phyloP scores from a whole-genome alignment of 2,113 vertebrate genomes.

The Brachypodius melanocephalos region DNA sequence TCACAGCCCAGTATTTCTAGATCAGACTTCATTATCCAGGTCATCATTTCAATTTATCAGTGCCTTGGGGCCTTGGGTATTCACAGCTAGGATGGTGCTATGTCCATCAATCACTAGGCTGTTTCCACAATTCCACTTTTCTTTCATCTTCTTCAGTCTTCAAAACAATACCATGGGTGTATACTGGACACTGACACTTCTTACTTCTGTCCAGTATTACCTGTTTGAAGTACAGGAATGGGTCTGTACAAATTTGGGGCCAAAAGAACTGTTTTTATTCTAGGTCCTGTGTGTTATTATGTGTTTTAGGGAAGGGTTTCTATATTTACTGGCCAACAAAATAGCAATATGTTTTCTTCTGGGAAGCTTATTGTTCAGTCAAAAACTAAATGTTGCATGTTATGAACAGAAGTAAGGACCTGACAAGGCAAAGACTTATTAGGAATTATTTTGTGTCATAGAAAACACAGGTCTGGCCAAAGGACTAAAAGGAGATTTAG shows the following conservation, averaged over 20 bases:
- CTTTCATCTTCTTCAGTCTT: constrained; percentile 37
- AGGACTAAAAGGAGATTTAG: not conserved
- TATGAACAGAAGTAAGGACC: not conserved
- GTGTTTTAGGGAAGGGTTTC: not conserved
- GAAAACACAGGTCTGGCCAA: not conserved
- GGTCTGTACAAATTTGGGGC: not conserved
- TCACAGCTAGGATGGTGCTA: constrained; percentile 28
- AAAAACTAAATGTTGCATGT: not conserved
- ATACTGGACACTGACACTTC: not conserved
- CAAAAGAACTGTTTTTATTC: not conserved
- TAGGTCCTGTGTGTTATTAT: not conserved
- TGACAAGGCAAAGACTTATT: not conserved
- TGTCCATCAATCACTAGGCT: constrained; percentile 54
- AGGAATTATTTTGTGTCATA: not conserved
- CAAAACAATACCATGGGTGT: not conserved
- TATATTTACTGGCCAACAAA: not conserved
- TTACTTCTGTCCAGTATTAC: not conserved
- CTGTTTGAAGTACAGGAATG: not conserved
- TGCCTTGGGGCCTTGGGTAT: constrained; percentile 34
- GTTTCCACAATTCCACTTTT: constrained; percentile 1
- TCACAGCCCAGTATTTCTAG: constrained; percentile 40
- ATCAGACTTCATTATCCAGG: constrained; percentile 59
- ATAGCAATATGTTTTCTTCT: not conserved
- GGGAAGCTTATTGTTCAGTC: not conserved
- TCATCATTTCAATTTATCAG: constrained; percentile 64